These are phyloP conservation scores for Poecile montanus DNA, from an alignment of 2,797 vertebrate genomes.

Conservation along the genomic window DNA sequence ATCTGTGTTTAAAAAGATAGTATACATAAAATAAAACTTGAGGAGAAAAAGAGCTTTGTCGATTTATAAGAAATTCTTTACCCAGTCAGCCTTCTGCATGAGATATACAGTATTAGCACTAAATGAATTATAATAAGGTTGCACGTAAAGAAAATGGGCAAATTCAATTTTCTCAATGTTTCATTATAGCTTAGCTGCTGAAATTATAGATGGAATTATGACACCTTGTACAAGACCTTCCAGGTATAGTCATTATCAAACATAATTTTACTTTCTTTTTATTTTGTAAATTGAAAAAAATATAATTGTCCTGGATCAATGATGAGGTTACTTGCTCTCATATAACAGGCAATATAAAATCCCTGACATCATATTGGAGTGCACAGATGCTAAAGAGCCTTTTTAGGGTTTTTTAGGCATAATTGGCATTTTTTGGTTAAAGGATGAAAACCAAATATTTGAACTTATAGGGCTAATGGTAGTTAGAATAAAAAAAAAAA, in stretches of 20 bases:
- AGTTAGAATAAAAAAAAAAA: background rate
- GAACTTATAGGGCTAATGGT: background rate
- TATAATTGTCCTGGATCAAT: background rate
- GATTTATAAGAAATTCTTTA: background rate
- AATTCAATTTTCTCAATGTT: constrained; percentile 35
- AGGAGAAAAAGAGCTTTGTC: background rate
- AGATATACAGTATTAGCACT: background rate
- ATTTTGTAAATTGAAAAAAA: background rate
- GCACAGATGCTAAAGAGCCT: background rate
- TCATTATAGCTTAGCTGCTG: background rate
- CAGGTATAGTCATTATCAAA: background rate
- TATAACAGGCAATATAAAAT: background rate
- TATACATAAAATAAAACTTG: background rate
- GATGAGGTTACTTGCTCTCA: background rate
- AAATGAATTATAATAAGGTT: constrained; percentile 57
- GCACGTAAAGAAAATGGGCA: constrained; percentile 10
- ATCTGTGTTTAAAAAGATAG: background rate
- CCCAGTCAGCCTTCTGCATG: background rate
- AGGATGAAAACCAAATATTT: background rate
- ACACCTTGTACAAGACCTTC: background rate
- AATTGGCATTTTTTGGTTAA: background rate
- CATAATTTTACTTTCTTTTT: background rate
- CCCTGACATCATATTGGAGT: background rate
- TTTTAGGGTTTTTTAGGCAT: background rate
- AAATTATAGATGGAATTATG: background rate